Conservation (phyloP, 2,888 invertebrate genomes). For the Oscheius onirici region DNA sequence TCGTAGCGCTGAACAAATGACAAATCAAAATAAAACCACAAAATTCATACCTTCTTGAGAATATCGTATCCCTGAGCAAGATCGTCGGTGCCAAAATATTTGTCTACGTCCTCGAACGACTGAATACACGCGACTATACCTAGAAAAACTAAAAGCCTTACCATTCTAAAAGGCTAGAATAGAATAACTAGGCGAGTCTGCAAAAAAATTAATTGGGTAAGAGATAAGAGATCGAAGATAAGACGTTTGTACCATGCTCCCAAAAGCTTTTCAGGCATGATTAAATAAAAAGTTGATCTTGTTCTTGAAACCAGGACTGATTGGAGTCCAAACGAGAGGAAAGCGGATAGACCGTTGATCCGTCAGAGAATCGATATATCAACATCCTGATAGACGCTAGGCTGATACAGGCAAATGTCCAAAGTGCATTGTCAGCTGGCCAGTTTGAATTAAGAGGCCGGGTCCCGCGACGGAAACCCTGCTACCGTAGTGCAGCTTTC, state of each 20-base stretch:
- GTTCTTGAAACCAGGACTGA: too few species aligned
- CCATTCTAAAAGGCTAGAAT: background rate
- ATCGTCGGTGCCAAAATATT: constrained; percentile 27
- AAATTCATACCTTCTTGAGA: constrained; percentile 26
- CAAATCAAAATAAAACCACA: background rate
- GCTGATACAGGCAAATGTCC: constrained; percentile 7
- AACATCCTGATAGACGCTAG: background rate
- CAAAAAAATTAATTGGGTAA: background rate
- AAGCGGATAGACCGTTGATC: too few species aligned
- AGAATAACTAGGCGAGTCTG: background rate
- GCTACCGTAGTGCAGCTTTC: constrained; percentile 9
- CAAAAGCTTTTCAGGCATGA: too few species aligned
- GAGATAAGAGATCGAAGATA: too few species aligned
- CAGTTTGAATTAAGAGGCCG: constrained; percentile 13
- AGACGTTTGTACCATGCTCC: too few species aligned
- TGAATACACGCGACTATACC: too few species aligned
- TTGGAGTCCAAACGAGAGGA: too few species aligned
- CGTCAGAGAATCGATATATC: too few species aligned
- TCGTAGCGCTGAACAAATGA: constrained; percentile 13
- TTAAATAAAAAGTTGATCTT: too few species aligned
- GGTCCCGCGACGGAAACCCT: constrained; percentile 10
- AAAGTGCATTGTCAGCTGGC: constrained; percentile 22
- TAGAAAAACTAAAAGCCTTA: too few species aligned
- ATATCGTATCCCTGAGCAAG: constrained; percentile 22
- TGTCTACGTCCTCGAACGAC: constrained; percentile 34